Evolutionary conservation across 2,888 invertebrate genomes (phyloP).

Genomic region (Erebia palarica): DNA sequence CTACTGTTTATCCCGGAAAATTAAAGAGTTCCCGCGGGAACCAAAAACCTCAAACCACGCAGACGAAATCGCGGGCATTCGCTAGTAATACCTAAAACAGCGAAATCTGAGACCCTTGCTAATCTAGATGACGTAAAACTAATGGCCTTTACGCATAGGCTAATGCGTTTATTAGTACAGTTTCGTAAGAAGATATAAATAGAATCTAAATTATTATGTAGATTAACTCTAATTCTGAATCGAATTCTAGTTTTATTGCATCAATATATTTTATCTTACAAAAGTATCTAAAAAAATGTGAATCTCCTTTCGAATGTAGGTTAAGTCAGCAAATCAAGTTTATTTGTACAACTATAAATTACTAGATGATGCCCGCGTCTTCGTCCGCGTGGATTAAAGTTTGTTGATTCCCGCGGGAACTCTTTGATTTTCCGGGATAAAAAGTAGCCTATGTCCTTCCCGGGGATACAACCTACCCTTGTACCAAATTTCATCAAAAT

Average conservation of each 20-base stretch:
- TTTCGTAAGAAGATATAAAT: background rate
- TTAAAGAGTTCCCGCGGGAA: too few species aligned
- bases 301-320: slow-evolving; percentile 12
- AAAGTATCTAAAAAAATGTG: background rate
- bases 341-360: slow-evolving; percentile 3
- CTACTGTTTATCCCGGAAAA: too few species aligned
- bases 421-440: too few species aligned
- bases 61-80: too few species aligned
- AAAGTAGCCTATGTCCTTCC: too few species aligned
- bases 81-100: too few species aligned
- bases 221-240: slow-evolving; percentile 8
- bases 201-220: background rate
- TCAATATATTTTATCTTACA: background rate
- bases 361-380: too few species aligned
- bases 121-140: background rate
- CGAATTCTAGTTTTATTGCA: slow-evolving; percentile 6
- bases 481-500: too few species aligned
- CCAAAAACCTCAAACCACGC: too few species aligned
- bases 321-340: background rate
- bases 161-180: background rate
- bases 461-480: too few species aligned
- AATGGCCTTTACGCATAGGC: background rate
- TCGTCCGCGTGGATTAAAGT: too few species aligned
- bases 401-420: too few species aligned
- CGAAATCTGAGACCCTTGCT: background rate